Evolutionary conservation across 2,797 vertebrate species (phyloP).

Genomic region (Artibeus jamaicensis): DNA sequence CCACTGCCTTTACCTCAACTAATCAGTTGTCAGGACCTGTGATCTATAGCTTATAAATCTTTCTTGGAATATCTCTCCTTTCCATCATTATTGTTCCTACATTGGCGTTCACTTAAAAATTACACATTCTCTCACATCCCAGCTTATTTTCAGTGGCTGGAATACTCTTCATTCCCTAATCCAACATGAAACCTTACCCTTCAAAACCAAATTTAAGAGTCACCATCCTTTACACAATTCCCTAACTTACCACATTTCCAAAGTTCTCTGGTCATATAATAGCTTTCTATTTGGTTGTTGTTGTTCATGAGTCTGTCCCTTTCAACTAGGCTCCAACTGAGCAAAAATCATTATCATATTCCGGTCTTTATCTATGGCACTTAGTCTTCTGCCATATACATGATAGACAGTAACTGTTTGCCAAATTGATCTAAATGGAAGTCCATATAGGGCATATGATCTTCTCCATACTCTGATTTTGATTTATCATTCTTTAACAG

Average conservation of each 20-base stretch:
- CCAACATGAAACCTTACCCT: background rate
- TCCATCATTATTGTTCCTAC: background rate
- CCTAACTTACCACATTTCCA: background rate
- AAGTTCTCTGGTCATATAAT: background rate
- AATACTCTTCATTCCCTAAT: background rate
- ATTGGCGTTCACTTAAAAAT: background rate
- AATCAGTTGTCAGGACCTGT: background rate
- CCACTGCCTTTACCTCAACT: background rate
- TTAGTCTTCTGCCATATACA: background rate
- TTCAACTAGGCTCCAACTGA: background rate
- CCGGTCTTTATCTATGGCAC: background rate
- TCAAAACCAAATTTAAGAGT: conserved; percentile 9
- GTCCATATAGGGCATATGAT: background rate
- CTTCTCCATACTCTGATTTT: background rate
- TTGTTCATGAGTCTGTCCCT: background rate
- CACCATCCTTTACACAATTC: background rate
- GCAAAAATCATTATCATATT: background rate
- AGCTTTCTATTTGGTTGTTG: background rate
- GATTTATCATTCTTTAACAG: background rate
- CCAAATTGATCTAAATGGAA: background rate
- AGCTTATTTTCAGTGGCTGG: background rate
- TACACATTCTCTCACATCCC: background rate
- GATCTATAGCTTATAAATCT: background rate
- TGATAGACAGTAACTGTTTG: background rate
- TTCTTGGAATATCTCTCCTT: background rate